A percentile compares a stretch with the other conserved stretches of the same genome.
Evolutionary conservation across 2,797 vertebrate genomes (phyloP).

Genomic region (Pseudochromis fuscus): DNA sequence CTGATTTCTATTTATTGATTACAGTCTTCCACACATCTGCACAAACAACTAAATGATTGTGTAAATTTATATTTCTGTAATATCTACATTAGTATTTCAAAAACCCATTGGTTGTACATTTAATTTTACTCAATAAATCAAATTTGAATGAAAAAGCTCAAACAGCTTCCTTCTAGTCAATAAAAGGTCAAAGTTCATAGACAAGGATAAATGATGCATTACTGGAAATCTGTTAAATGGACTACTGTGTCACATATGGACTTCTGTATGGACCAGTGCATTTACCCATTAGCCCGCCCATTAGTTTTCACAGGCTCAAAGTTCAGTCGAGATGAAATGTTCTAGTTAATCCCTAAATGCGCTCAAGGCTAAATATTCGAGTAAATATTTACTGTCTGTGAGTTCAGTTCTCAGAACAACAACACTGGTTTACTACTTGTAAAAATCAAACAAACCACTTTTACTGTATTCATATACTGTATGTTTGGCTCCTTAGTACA

Average conservation of each 20-base stretch:
- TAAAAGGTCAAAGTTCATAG: conserved; percentile 38
- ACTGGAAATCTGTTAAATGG: conserved; percentile 34
- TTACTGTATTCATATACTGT: not conserved
- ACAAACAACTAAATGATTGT: not conserved
- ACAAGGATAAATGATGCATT: conserved; percentile 25
- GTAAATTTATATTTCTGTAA: not conserved
- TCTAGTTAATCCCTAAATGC: conserved; percentile 22
- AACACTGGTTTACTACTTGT: not conserved
- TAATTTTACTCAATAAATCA: not conserved
- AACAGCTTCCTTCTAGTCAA: conserved; percentile 10
- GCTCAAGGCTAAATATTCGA: not conserved
- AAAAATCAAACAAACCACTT: not conserved
- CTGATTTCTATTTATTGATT: not conserved
- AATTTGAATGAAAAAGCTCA: conserved; percentile 4
- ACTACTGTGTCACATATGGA: conserved; percentile 2
- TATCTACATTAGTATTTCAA: not conserved
- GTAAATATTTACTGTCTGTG: not conserved
- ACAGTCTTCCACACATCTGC: not conserved
- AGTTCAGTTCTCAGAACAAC: not conserved
- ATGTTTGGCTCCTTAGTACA: not conserved
- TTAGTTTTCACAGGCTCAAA: conserved; percentile 35
- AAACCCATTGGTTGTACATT: not conserved
- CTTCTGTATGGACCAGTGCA: conserved; percentile 12
- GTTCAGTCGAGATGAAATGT: conserved; percentile 47
- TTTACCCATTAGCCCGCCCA: conserved; percentile 39